Percentiles rank a stretch among this genome's conserved stretches.
Conservation (phyloP, 2,797 vertebrate genomes). For the Ctenopoma kingsleyae region DNA sequence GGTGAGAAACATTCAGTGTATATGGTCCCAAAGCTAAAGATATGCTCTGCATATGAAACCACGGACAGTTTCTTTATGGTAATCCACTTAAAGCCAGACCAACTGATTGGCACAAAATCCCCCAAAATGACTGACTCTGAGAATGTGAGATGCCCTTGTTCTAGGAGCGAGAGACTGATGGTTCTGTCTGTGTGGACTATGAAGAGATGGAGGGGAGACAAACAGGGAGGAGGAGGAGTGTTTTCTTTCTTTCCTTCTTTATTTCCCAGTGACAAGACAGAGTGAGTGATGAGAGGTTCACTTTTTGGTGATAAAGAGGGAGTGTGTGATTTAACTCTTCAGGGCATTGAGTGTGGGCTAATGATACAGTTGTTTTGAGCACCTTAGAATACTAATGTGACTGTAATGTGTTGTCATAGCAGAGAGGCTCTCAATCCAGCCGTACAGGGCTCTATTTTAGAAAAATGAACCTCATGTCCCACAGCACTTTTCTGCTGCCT, state of each 20-base stretch:
- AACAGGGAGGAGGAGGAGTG: slow-evolving; percentile 19
- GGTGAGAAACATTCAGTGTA: slow-evolving; percentile 47
- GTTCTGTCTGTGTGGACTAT: slow-evolving; percentile 32
- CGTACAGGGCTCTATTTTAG: slow-evolving; percentile 34
- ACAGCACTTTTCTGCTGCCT: slow-evolving; percentile 66
- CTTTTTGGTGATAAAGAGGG: slow-evolving; percentile 60
- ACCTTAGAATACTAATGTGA: slow-evolving; percentile 72
- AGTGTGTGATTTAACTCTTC: slow-evolving; percentile 61
- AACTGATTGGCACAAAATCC: slow-evolving; percentile 62
- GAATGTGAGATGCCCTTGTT: slow-evolving; percentile 68
- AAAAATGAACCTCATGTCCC: slow-evolving; percentile 59
- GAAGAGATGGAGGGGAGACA: slow-evolving; percentile 39
- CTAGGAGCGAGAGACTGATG: slow-evolving; percentile 52
- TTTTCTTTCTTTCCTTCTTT: slow-evolving; percentile 32
- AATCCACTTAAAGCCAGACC: slow-evolving; percentile 68
- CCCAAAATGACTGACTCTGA: slow-evolving; percentile 57
- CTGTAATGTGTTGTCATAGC: slow-evolving; percentile 60
- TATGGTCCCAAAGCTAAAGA: slow-evolving; percentile 49
- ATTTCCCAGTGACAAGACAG: slow-evolving; percentile 42
- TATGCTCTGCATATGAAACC: slow-evolving; percentile 59
- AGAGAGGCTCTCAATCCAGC: slow-evolving; percentile 53
- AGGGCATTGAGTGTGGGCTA: slow-evolving; percentile 58
- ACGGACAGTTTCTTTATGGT: slow-evolving; percentile 58
- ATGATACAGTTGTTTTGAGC: slow-evolving; percentile 70
- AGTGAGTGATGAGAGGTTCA: slow-evolving; percentile 59